Evolutionary conservation across 2,888 invertebrate species (phyloP).

Genomic region (Hylaea fasciaria): DNA sequence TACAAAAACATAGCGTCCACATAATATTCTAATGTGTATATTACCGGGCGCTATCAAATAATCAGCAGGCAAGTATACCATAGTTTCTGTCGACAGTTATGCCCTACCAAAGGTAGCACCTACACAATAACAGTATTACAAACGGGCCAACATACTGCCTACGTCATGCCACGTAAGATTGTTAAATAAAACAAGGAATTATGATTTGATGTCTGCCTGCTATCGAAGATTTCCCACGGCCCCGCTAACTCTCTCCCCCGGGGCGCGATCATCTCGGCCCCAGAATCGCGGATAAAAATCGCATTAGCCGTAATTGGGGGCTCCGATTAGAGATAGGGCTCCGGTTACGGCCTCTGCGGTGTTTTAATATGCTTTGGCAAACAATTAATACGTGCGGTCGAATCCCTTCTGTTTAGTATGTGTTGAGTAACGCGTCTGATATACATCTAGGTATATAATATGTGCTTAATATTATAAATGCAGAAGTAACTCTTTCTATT

Average conservation of each 20-base stretch:
- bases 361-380: slow-evolving; percentile 6
- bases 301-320: slow-evolving; percentile 47
- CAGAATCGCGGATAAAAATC: slow-evolving; percentile 48
- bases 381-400: slow-evolving; percentile 5
- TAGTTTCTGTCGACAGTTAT: background rate
- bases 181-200: slow-evolving; percentile 38
- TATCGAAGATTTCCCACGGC: slow-evolving; percentile 45
- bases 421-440: too few species aligned
- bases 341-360: slow-evolving; percentile 10
- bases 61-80: too few species aligned
- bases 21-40: too few species aligned
- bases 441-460: too few species aligned
- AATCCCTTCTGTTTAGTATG: background rate
- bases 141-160: too few species aligned
- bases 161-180: slow-evolving; percentile 6
- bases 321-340: slow-evolving; percentile 18
- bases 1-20: too few species aligned
- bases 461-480: too few species aligned
- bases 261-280: slow-evolving; percentile 44
- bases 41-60: too few species aligned
- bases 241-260: slow-evolving; percentile 38
- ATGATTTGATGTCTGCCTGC: slow-evolving; percentile 37
- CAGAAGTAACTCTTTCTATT: too few species aligned
- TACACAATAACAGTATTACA: too few species aligned
- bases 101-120: too few species aligned